Percentiles rank a stretch among this genome's conserved stretches.
These are phyloP conservation scores for Barnardius zonarius DNA, from an alignment of 2,113 vertebrate genomes.

Conservation along the genomic window DNA sequence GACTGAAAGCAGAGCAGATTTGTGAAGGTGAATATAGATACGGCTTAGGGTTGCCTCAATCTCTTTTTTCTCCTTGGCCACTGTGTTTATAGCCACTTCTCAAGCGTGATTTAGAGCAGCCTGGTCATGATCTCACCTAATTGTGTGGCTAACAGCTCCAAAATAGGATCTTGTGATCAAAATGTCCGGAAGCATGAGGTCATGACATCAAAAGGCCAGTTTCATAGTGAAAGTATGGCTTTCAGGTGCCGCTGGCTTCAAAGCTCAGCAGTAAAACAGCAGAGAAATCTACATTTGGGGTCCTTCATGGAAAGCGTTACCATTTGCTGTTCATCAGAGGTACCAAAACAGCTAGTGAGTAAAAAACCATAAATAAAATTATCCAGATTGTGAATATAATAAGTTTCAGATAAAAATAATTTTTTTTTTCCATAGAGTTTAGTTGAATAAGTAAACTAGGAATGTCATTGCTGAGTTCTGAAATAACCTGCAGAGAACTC, in stretches of 20 bases:
- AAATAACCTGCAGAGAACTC: neutral
- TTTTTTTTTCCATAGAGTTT: neutral
- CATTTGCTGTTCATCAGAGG: neutral
- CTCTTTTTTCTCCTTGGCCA: neutral
- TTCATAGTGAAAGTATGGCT: neutral
- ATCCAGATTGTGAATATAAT: neutral
- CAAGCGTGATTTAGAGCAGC: neutral
- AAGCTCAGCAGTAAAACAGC: conserved; percentile 4
- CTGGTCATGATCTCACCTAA: neutral
- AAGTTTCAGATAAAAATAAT: neutral
- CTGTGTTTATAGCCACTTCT: neutral
- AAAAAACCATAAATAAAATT: neutral
- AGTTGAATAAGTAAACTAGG: neutral
- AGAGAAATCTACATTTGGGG: conserved; percentile 1
- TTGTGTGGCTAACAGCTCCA: neutral
- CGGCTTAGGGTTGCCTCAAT: neutral
- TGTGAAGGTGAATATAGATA: neutral
- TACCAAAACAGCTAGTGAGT: neutral
- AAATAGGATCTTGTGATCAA: neutral
- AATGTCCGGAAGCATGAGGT: neutral
- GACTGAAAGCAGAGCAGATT: neutral
- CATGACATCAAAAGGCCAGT: neutral
- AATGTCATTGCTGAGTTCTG: neutral
- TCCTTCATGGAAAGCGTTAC: conserved; percentile 28
- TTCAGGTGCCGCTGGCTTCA: neutral